phyloP scores from a whole-genome alignment of 1,140 invertebrate species.

The Cydia strobilella region DNA sequence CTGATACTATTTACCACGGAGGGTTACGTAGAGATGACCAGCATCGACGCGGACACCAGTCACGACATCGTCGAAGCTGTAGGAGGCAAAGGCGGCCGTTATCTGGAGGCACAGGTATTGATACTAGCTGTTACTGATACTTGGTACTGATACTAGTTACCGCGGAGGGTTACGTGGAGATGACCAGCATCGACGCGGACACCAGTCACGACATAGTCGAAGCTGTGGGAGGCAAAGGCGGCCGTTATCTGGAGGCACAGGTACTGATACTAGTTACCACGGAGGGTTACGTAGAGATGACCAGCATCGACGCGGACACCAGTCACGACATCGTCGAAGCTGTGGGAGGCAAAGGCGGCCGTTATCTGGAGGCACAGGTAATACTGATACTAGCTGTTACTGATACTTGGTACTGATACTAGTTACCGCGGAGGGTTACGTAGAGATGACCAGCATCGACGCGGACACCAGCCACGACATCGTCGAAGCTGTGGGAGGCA shows the following conservation, averaged over 20 bases:
- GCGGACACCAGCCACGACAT: conserved; percentile 96
- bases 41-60: no score
- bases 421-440: conserved; percentile 85
- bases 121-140: no score
- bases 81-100: no score
- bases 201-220: conserved; percentile 96
- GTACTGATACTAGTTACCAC: conserved; percentile 42
- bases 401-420: no score
- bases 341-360: conserved; percentile 91
- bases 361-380: conserved; percentile 95
- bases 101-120: no score
- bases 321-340: conserved; percentile 95
- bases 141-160: no score
- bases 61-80: no score
- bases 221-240: conserved; percentile 92
- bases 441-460: conserved; percentile 98
- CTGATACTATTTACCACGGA: no score
- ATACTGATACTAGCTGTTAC: no score
- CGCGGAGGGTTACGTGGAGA: conserved; percentile 93
- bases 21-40: no score
- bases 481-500: conserved; percentile 91
- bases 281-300: conserved; percentile 94
- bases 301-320: conserved; percentile 95
- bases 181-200: conserved; percentile 97
- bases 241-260: conserved; percentile 95